A percentile compares a stretch with the other conserved stretches of the same genome.
These are phyloP conservation scores for Micrastur ruficollis DNA, from an alignment of 2,797 vertebrate genomes.

Conservation along the genomic window DNA sequence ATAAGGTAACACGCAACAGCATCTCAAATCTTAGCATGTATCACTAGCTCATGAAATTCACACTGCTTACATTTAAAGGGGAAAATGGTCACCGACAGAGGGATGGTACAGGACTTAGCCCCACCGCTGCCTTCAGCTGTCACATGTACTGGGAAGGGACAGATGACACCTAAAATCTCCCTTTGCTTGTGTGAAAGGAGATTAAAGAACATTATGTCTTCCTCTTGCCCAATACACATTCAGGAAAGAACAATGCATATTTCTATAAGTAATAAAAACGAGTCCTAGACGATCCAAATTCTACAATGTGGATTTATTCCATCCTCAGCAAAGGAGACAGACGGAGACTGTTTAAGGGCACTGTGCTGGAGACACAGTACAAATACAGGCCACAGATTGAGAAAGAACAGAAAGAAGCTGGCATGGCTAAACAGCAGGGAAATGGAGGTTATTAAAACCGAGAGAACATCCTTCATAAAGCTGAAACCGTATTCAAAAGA, in stretches of 20 bases:
- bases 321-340: not conserved
- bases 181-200: not conserved
- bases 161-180: not conserved
- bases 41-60: not conserved
- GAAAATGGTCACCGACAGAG: not conserved
- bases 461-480: not conserved
- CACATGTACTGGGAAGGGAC: not conserved
- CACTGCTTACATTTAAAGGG: not conserved
- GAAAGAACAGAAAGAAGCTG: not conserved
- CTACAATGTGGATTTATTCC: not conserved
- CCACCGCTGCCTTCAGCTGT: not conserved
- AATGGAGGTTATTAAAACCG: not conserved
- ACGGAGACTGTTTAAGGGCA: not conserved
- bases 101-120: too few relatives aligned
- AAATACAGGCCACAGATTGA: not conserved
- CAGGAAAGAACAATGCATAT: not conserved
- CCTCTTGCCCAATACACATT: fast-evolving
- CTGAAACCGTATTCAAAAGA: not conserved
- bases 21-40: not conserved
- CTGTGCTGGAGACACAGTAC: not conserved
- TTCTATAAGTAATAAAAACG: not conserved
- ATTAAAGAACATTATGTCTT: not conserved
- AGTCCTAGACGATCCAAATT: not conserved
- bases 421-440: not conserved
- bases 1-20: not conserved